Percentiles rank a stretch among this genome's conserved stretches.
phyloP scores from a whole-genome alignment of 2,113 vertebrate species.

The Dipodomys stephensi region DNA sequence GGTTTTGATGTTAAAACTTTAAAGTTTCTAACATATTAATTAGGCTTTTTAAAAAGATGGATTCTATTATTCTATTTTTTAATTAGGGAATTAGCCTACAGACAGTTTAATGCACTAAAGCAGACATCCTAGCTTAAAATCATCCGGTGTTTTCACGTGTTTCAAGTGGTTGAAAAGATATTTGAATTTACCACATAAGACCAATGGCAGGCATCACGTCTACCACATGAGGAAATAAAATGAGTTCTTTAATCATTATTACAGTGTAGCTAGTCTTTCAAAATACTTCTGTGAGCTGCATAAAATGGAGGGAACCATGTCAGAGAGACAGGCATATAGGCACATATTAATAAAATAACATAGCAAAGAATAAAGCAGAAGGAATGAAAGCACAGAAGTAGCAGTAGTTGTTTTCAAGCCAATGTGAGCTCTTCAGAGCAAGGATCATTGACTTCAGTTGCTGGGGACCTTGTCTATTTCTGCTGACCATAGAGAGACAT shows the following conservation, averaged over 20 bases:
- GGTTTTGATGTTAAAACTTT: not conserved
- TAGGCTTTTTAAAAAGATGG: not conserved
- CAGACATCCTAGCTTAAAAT: not conserved
- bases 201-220: not conserved
- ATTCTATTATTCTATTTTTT: not conserved
- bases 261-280: too few species aligned
- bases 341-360: not conserved
- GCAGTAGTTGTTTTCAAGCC: not conserved
- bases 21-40: not conserved
- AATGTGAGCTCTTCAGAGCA: not conserved
- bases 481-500: too few species aligned
- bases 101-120: constrained; percentile 27
- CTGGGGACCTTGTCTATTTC: too few species aligned
- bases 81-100: constrained; percentile 14
- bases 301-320: not conserved
- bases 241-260: not conserved
- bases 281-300: too few species aligned
- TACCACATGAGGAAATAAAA: not conserved
- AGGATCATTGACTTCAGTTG: not conserved
- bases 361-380: not conserved
- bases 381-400: not conserved
- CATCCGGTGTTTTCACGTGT: not conserved
- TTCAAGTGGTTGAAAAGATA: not conserved
- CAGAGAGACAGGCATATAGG: not conserved
- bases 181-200: not conserved